Evolutionary conservation across 1,140 invertebrate species (phyloP), one percentile per base, ranked within the genome.

Genomic region (Laupala kohalensis): DNA sequence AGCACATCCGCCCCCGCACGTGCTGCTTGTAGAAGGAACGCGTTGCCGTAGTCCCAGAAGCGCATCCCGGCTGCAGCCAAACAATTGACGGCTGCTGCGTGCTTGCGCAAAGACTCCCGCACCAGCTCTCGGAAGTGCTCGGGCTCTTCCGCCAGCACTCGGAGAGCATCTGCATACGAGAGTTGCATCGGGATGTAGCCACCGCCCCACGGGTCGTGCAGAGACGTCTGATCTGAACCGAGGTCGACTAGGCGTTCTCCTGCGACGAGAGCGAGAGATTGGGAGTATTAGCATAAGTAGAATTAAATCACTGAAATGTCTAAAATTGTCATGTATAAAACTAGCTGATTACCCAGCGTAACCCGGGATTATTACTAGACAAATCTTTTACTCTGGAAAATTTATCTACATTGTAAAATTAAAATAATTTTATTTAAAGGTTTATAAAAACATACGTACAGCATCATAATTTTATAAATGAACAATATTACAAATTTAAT

Each of bases 21-120:
- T 62, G 81, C 78, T 15, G 88, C 87, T 79, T 90, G 87, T 53
- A 90, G 78, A 3, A 90, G 81, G 77, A 90, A 90, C 5, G 88
- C 88, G 78, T 90, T 90, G 28, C 88, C 88, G 78, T 90, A 90
- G 78, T 90, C 88, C 85, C 86, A 90, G 78, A 90, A 90, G 73
- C 81, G 83, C 77, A 90, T 78, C n/a, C 88, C 88, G 26, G 77
- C 75, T 4, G 78, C 78, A 0, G 85, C 74, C 67, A 90, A 76
- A n/a, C 77, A 81, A 74, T 88, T 86, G 65, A 90, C 86, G n/a
- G 88, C 88, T 3, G 74, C 74, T 2, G 89, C 80, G 66, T 90
- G 88, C n/a, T 87, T 79, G 64, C 83, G 73, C 19, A 90, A 77
- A 78, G 87, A 89, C 77, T 86, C 81, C 75, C 86, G 80, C 6